Evolutionary conservation across 2,888 invertebrate genomes (phyloP).

Genomic region (Abrostola triplasia): DNA sequence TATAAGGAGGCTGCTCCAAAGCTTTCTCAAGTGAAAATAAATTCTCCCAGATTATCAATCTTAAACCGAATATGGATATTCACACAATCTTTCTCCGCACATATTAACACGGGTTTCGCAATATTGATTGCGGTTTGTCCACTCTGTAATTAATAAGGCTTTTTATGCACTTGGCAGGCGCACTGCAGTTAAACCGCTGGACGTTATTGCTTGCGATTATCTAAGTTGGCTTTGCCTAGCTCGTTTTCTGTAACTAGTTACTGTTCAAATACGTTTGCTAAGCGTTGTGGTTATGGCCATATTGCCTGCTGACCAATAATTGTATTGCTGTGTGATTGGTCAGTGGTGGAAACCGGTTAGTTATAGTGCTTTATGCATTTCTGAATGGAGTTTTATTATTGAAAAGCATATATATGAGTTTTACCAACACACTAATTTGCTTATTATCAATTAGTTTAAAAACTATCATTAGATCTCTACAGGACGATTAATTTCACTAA

Average conservation of each 20-base stretch:
- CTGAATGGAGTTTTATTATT: background rate
- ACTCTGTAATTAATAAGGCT: conserved; percentile 44
- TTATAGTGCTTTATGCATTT: background rate
- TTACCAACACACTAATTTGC: too few species aligned
- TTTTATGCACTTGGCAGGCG: conserved; percentile 15
- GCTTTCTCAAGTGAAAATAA: conserved; percentile 26
- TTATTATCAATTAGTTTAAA: too few species aligned
- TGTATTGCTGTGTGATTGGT: background rate
- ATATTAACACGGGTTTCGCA: conserved; percentile 44
- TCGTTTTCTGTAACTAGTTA: background rate
- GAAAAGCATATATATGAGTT: too few species aligned
- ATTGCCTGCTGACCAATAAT: background rate
- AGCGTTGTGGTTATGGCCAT: background rate
- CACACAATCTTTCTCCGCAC: conserved; percentile 36
- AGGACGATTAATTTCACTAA: too few species aligned
- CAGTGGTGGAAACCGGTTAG: background rate
- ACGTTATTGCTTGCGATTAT: conserved; percentile 2
- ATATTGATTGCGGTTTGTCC: conserved; percentile 47
- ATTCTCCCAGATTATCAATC: conserved; percentile 30
- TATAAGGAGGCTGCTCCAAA: conserved; percentile 5
- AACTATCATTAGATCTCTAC: too few species aligned
- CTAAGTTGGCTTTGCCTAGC: background rate
- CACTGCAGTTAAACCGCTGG: conserved; percentile 16
- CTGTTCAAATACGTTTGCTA: conserved; percentile 1
- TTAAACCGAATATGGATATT: conserved; percentile 32